phyloP scores from a whole-genome alignment of 2,888 invertebrate genomes.

The Neria commutata region DNA sequence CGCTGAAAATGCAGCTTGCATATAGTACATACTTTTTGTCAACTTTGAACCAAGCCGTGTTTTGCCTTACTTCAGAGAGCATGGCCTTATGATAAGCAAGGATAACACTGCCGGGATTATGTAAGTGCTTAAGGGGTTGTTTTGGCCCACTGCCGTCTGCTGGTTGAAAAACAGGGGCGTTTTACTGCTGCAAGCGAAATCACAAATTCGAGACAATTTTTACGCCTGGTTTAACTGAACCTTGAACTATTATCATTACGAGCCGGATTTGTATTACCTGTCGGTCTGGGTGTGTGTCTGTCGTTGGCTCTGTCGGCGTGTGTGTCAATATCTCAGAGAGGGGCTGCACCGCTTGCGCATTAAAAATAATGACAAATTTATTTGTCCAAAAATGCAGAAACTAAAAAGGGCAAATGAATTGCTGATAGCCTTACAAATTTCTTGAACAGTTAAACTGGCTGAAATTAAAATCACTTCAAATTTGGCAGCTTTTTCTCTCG shows the following conservation, averaged over 20 bases:
- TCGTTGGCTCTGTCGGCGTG: too few relatives aligned
- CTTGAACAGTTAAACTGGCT: not conserved
- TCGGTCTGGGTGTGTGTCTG: too few relatives aligned
- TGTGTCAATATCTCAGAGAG: too few relatives aligned
- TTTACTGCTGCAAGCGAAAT: constrained; percentile 15
- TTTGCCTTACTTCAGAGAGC: not conserved
- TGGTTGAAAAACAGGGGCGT: not conserved
- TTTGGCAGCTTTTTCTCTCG: not conserved
- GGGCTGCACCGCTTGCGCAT: too few relatives aligned
- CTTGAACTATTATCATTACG: constrained; percentile 20
- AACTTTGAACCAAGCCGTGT: not conserved
- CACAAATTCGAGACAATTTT: constrained; percentile 35
- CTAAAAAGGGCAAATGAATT: not conserved
- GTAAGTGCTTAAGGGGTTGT: not conserved
- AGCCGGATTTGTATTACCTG: not conserved
- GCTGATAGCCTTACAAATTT: not conserved
- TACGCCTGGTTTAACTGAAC: constrained; percentile 52
- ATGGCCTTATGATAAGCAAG: not conserved
- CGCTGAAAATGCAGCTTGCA: not conserved
- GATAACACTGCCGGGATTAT: not conserved
- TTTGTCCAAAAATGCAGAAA: not conserved
- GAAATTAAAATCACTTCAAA: not conserved
- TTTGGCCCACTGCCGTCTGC: not conserved
- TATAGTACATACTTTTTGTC: not conserved
- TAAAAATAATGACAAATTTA: not conserved